phyloP scores from a whole-genome alignment of 2,888 invertebrate species.

The Myopa testacea region DNA sequence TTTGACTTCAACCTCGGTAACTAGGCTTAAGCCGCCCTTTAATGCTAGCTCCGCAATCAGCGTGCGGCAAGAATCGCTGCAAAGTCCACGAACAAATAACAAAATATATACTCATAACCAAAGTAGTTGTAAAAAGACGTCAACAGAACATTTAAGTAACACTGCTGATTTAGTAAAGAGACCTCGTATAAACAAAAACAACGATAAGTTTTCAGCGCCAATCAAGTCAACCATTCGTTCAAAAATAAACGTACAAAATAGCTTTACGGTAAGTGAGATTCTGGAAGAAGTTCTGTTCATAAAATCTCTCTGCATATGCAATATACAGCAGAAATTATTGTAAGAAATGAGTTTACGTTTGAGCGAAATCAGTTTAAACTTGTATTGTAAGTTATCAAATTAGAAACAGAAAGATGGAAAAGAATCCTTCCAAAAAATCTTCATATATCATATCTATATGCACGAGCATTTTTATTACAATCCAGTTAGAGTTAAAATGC shows the following conservation, averaged over 20 bases:
- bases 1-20: slow-evolving; percentile 48
- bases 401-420: no score
- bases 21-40: slow-evolving; percentile 32
- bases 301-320: no score
- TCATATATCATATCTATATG: no score
- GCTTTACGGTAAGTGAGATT: slow-evolving; percentile 44
- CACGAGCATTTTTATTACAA: no score
- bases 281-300: neutral
- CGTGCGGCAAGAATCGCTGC: neutral
- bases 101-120: slow-evolving; percentile 3
- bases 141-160: slow-evolving; percentile 22
- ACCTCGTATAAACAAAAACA: slow-evolving; percentile 28
- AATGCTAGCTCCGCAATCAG: slow-evolving; percentile 23
- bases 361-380: no score
- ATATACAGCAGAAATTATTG: no score
- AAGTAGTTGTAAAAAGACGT: slow-evolving; percentile 31
- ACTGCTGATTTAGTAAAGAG: neutral
- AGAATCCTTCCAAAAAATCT: no score
- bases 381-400: no score
- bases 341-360: no score
- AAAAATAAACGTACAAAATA: slow-evolving; percentile 42
- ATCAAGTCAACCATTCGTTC: slow-evolving; percentile 37
- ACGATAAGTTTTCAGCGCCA: slow-evolving; percentile 28
- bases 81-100: slow-evolving; percentile 7
- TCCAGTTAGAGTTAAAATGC: no score